A percentile compares a stretch with the other conserved stretches of the same genome.
phyloP scores from a whole-genome alignment of 2,113 vertebrate species.

The Nettapus auritus region DNA sequence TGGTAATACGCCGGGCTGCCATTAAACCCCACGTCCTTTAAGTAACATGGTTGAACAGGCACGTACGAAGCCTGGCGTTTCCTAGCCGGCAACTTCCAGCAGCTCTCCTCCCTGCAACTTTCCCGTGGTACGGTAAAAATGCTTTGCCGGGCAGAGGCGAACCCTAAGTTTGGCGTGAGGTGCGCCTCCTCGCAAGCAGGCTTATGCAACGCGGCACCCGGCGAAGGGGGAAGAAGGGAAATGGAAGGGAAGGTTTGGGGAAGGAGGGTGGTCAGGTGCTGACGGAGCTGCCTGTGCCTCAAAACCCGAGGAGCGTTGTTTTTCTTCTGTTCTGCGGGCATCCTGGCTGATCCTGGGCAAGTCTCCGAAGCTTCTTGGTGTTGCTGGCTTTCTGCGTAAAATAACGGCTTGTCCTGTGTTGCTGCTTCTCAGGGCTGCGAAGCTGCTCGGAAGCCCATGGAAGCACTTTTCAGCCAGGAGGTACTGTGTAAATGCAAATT shows the following conservation, averaged over 20 bases:
- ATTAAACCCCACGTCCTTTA: background rate
- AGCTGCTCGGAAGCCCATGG: background rate
- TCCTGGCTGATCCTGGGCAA: background rate
- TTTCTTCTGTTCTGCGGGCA: background rate
- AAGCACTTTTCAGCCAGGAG: conserved; percentile 12
- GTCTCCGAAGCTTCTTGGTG: background rate
- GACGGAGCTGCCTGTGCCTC: background rate
- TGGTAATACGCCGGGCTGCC: conserved; percentile 12
- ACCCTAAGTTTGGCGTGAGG: conserved; percentile 37
- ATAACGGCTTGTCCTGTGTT: background rate
- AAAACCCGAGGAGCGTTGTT: background rate
- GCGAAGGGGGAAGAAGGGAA: conserved; percentile 1
- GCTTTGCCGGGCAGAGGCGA: background rate
- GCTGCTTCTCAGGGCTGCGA: background rate
- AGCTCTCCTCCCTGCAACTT: conserved; percentile 45
- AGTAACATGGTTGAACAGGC: conserved; percentile 20
- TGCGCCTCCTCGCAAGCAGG: conserved; percentile 32
- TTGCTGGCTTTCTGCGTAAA: background rate
- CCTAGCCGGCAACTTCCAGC: background rate
- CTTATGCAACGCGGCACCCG: conserved; percentile 34
- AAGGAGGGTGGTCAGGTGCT: background rate
- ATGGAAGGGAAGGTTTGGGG: background rate
- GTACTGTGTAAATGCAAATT: conserved; percentile 1
- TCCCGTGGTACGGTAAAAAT: background rate
- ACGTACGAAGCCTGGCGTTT: background rate